Evolutionary conservation across 2,888 invertebrate genomes (phyloP), one percentile per base, ranked within the genome.

Genomic region (Neelides folsomi): DNA sequence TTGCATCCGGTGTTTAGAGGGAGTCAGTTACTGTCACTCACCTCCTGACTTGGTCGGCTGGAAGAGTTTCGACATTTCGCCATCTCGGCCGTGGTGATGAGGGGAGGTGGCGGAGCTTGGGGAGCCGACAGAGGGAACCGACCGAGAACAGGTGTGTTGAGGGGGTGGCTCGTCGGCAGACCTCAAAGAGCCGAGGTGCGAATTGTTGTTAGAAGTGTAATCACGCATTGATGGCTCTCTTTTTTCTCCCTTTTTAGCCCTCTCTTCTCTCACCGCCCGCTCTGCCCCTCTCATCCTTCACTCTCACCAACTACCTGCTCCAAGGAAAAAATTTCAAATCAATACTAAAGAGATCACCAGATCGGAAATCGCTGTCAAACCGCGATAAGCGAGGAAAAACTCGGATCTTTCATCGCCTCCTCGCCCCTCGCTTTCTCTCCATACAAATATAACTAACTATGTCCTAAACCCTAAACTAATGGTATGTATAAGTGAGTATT

Each of bases 201-300:
- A 64, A 64, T 64, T 64, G 64, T 64, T 64, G 64, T 64, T 64
- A 62, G 62, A 64, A 64, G 62, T 62, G 60, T 64, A 64, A 64
- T 64, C 62, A 64, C 64, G 64, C 64, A 64, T 62, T 64, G 62
- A 64, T 62, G 64, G 60, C 62, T 64, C 62, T 62, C 60, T 62
- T 64, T 55, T 64, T 59, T 60, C 58, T 59, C 49, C 50, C 57
- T 55, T 55, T 57, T 58, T 56, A 57, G 56, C 56, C 50, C 43
- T 39, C 16, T 13, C 16, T 15, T 3, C 13, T 15, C 16, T 13
- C 39, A 13, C 13, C 13, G 13, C 39, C 39, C 39, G 6, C 12
- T 37, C 12, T 9, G 12, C 37, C 7, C 16, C 39, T 39, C 16
- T 19, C 27, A 27, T 46, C 46, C 39, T 49, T 48, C 52, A 50